phyloP scores from a whole-genome alignment of 2,113 vertebrate species.

The Bufo gargarizans region DNA sequence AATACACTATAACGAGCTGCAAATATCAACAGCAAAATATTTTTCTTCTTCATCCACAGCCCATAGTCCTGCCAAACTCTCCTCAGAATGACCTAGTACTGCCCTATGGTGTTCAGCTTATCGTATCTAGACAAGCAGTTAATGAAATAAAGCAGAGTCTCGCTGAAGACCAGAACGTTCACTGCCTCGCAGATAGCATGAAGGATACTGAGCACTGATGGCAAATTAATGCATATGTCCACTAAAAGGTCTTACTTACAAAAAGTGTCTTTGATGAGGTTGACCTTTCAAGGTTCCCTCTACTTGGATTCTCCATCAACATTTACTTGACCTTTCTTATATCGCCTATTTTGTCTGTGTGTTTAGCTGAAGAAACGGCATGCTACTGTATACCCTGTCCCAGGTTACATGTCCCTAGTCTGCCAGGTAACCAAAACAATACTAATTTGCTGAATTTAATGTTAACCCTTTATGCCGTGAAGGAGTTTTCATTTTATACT shows the following conservation, averaged over 20 bases:
- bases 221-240: constrained; percentile 17
- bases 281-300: constrained; percentile 35
- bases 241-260: constrained; percentile 46
- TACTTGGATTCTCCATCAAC: constrained; percentile 1
- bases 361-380: constrained; percentile 15
- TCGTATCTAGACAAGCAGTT: constrained; percentile 51
- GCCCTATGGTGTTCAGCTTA: constrained; percentile 9
- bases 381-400: not conserved
- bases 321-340: constrained; percentile 35
- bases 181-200: constrained; percentile 4
- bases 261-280: constrained; percentile 47
- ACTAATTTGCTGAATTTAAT: no score
- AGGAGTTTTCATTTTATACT: no score
- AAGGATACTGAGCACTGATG: not conserved
- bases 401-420: not conserved
- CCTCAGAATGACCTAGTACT: constrained; percentile 2
- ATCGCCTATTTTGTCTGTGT: not conserved
- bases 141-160: constrained; percentile 48
- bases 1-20: not conserved
- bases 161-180: constrained; percentile 21
- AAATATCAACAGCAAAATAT: constrained; percentile 24
- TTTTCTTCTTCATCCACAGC: constrained; percentile 4
- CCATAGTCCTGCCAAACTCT: constrained; percentile 15
- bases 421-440: not conserved
- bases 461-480: no score